Evolutionary conservation across 2,888 invertebrate species (phyloP).

Genomic region (Glaucopsyche alexis): DNA sequence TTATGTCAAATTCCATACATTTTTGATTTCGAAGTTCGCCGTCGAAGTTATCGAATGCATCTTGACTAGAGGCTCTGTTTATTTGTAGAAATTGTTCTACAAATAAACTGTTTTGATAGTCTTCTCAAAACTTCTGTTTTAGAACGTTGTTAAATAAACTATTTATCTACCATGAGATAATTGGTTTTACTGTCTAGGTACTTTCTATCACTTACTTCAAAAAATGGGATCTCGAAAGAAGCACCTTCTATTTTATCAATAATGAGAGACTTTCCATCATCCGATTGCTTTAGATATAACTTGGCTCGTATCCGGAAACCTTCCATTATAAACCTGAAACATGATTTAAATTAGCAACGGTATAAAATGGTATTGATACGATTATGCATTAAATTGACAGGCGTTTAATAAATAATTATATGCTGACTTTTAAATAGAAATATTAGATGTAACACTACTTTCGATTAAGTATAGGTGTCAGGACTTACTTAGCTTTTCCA

Average conservation of each 20-base stretch:
- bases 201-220: slow-evolving; percentile 53
- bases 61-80: too few species aligned
- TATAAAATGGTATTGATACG: background rate
- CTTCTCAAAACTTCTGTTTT: too few species aligned
- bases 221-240: slow-evolving; percentile 51
- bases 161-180: background rate
- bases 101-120: too few species aligned
- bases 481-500: slow-evolving; percentile 58
- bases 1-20: too few species aligned
- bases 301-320: slow-evolving; percentile 52
- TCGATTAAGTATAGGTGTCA: background rate
- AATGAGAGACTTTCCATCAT: slow-evolving; percentile 53
- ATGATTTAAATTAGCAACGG: background rate
- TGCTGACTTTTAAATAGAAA: background rate
- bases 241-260: slow-evolving; percentile 56
- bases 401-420: too few species aligned
- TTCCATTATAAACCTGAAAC: slow-evolving; percentile 57
- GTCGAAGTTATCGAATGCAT: too few species aligned
- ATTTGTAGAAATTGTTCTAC: too few species aligned
- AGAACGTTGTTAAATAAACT: too few species aligned
- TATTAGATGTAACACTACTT: background rate
- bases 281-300: slow-evolving; percentile 58
- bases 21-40: too few species aligned
- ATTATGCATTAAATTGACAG: too few species aligned
- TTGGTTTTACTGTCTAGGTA: too few species aligned